Base-by-base conservation (phyloP, 53 echinoderm and acorn worm genomes). In the Pentamera pediparva region DNA sequence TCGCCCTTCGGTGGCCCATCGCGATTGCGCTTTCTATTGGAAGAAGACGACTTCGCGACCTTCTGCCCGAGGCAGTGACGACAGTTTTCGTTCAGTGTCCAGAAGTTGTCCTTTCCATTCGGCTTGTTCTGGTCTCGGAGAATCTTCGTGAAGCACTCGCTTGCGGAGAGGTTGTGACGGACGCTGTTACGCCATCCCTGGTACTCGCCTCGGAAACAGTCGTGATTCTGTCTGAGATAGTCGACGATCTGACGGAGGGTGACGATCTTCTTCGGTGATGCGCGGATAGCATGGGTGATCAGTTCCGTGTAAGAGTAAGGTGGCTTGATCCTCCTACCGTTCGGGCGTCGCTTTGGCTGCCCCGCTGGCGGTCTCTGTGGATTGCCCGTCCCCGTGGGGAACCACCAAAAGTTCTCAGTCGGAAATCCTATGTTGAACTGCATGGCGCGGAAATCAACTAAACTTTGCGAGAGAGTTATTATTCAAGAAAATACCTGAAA, bases 71-170 rank as follows among this genome's bases (percentile, higher is more conserved):
- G 59, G 56, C 83, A 83, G 69, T 83, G 81, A 0, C 32, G 43
- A 33, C 86, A 89, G 35, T 69, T 21, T 0, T 76, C 39, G 52
- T 82, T 79, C 18, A 93, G 31, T 38, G 76, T 81, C 93, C 93
- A 93, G 60, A 74, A 93, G 48, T 93, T 67, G 45, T 67, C 67
- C 22, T 67, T 67, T 10, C 67, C 67, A 3, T 67, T 67, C 0
- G 67, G 67, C 15, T 67, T 67, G 41, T 21, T 65, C 6, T 8
- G 2, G 27, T 76, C 53, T 15, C 27, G 31, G 53, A 62, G 28
- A 75, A 75, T 55, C 63, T 82, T 82, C 39, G 33, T 56, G 32
- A 82, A 82, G 28, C 82, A 82, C 13, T 64, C 67, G 18, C 62
- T 59, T 8, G 82, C 75, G 4, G 82, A 82, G 1, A 82, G 58